Base-by-base conservation (phyloP, 2,888 invertebrate genomes). In the Microctonus aethiopoides region DNA sequence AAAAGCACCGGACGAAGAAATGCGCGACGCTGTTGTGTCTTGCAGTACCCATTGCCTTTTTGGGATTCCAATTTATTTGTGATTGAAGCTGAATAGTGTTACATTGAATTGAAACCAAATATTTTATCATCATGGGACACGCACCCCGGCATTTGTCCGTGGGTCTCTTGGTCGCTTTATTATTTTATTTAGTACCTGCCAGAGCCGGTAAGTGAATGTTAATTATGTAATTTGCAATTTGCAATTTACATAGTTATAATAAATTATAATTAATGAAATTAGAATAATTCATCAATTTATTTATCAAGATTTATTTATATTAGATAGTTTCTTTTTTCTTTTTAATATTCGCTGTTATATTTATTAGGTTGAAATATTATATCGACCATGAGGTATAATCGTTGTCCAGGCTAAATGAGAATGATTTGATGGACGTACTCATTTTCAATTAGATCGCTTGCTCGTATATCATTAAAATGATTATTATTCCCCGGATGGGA, bases 1-100 rank as follows among this genome's bases (percentile, higher is more conserved):
- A 86, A 84, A 86, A 86, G 84, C 84, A 75, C 78, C 77, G 74
- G 72, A 77, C 81, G 72, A 80, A 80, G 83, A 84, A 85, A 85
- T 83, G 78, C 83, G 75, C 76, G 74, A 76, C 81, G 84, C 83
- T 85, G 83, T 84, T 83, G 84, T 84, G 78, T 81, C 83, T 83
- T 81, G 16, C 75, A 75, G 77, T 78, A 79, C 76, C 76, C 78
- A 78, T 77, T 72, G 75, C 57, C 39, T 73, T 74, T 16, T 46
- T 46, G 46, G 16, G 78, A 72, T 60, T 67, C 71, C 64, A 66
- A 74, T 72, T 71, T 72, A 68, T 72, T 65, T 74, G 72, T 73
- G 74, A 74, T 72, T 74, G 70, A 36, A 71, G 73, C 71, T 74
- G 70, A 36, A 71, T 29, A 71, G 69, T 66, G 70, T 75, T 72